phyloP scores from a whole-genome alignment of 1,140 invertebrate species.

The Hylyphantes graminicola region DNA sequence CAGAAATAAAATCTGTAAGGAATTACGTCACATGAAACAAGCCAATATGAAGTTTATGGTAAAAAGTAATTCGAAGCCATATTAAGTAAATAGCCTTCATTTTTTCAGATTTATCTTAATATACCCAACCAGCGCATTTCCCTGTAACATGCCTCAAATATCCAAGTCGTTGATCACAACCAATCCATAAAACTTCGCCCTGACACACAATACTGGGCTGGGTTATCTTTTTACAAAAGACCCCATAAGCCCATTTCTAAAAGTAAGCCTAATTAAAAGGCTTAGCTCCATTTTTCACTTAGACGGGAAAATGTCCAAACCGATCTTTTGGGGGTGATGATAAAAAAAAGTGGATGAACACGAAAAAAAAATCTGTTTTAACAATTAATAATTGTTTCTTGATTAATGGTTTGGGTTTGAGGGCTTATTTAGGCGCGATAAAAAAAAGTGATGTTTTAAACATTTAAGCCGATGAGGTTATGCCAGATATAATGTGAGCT shows the following conservation, averaged over 20 bases:
- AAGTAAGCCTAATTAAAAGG: background rate
- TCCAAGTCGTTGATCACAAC: too few relatives aligned
- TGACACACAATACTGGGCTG: background rate
- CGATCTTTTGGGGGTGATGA: background rate
- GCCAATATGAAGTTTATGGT: too few relatives aligned
- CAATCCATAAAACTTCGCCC: background rate
- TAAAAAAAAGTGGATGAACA: too few relatives aligned
- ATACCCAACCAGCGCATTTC: too few relatives aligned
- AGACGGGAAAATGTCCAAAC: background rate
- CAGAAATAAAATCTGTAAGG: too few relatives aligned
- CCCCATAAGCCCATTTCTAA: background rate
- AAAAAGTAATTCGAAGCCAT: too few relatives aligned
- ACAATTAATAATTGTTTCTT: constrained; percentile 11
- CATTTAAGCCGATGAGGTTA: too few relatives aligned
- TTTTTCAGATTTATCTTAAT: too few relatives aligned
- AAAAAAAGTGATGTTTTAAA: background rate
- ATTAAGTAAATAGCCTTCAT: too few relatives aligned
- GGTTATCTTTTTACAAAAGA: background rate
- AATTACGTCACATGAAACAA: too few relatives aligned
- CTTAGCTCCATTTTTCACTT: background rate
- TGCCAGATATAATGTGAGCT: too few relatives aligned
- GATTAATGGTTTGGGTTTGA: background rate
- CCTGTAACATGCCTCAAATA: too few relatives aligned
- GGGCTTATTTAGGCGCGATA: background rate
- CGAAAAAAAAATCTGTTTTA: background rate